Conservation (phyloP, 2,888 invertebrate species). For the Eupithecia subfuscata region DNA sequence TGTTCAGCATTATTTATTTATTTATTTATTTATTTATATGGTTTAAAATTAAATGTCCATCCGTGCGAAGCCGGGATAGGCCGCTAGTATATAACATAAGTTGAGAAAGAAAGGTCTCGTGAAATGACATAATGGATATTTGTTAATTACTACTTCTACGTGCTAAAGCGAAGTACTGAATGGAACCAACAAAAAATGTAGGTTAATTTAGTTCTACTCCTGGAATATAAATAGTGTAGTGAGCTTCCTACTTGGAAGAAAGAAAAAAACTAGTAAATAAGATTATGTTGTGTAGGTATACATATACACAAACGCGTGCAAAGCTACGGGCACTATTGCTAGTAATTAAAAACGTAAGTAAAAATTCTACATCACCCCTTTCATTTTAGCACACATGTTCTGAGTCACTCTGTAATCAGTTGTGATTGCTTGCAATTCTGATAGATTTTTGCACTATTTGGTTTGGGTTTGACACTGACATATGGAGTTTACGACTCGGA, state of each 20-base stretch:
- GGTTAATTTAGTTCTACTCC: not conserved
- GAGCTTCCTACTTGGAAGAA: too few relatives aligned
- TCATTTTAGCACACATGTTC: not conserved
- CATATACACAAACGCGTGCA: too few relatives aligned
- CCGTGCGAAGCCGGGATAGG: too few relatives aligned
- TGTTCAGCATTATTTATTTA: too few relatives aligned
- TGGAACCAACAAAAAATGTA: not conserved
- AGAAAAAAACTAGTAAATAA: too few relatives aligned
- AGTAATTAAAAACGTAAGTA: too few relatives aligned
- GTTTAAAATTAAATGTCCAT: too few relatives aligned
- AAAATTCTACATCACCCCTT: too few relatives aligned
- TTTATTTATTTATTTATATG: too few relatives aligned
- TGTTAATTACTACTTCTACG: too few relatives aligned
- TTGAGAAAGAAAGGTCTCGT: not conserved
- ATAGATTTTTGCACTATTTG: not conserved
- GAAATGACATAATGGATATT: not conserved
- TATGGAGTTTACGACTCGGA: not conserved
- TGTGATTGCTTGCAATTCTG: not conserved
- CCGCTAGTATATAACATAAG: not conserved
- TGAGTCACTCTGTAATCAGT: not conserved
- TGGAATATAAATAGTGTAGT: not conserved
- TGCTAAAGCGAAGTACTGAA: not conserved
- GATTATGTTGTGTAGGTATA: too few relatives aligned
- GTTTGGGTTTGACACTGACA: constrained; percentile 1
- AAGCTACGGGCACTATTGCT: too few relatives aligned